Evolutionary conservation across 2,888 invertebrate genomes (phyloP), one percentile per base, ranked within the genome.

Genomic region (Tachina grossa): DNA sequence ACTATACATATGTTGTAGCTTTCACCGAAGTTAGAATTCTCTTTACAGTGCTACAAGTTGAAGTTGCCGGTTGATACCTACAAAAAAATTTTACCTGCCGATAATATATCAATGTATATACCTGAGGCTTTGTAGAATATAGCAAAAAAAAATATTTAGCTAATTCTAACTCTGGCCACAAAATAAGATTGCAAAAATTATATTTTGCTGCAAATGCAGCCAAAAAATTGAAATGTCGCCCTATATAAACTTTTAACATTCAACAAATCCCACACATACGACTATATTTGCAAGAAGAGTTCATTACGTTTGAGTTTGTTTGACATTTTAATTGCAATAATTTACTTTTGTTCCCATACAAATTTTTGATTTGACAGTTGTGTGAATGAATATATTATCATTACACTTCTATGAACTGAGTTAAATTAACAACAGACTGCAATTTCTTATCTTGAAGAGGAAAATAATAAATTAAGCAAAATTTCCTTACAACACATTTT

Each of bases 321-420:
- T 79, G 79, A 71, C 63, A 79, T 63, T 63, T 19, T 71, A 71
- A 79, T 71, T 55, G 45, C 61, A 45, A 19, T 31, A 31, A 53
- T 69, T 45, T 63, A 71, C 55, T 45, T 45, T 31, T 49, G 63
- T 78, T 78, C 78, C 63, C 79, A 79, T 31, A 39, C 61, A 71
- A 63, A 31, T 31, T 63, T 69, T 31, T 55, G 43, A 45, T 43
- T 71, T 79, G 71, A 79, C 16, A 63, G 69, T 63, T 79, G 49
- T 79, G 71, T 69, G 79, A 79, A 66, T 66, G 16, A 71, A 66
- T 66, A 41, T 11, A 2, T 57, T 76, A 55, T 14, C 55, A 57
- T 76, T 45, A 13, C 65, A 65, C 9, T 63, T 19, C n/a, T 51
- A 49, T 14, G 14, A 41, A 16, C 11, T 13, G 41, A 45, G 14